Evolutionary conservation across 92 coral and sea anemone species (phyloP).

Genomic region (Epizoanthus stellaris): DNA sequence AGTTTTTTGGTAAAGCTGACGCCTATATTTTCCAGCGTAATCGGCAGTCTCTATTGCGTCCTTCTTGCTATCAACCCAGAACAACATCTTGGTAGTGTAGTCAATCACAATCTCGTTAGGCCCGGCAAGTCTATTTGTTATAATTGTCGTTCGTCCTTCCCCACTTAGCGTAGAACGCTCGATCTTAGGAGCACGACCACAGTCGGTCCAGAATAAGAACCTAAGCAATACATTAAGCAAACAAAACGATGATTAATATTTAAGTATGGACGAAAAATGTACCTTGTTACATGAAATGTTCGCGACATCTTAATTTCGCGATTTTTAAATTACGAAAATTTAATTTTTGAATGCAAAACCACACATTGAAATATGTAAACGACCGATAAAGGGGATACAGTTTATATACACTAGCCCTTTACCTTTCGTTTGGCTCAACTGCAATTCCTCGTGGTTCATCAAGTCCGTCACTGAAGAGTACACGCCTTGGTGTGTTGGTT

Average conservation of each 20-base stretch:
- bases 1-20: too few species aligned
- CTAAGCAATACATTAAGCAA: too few species aligned
- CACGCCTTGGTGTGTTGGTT: neutral
- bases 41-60: conserved; percentile 52
- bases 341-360: too few species aligned
- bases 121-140: conserved; percentile 35
- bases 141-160: conserved; percentile 31
- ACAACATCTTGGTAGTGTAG: conserved; percentile 20
- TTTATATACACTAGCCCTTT: too few species aligned
- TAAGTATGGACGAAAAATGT: too few species aligned
- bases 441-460: conserved; percentile 20
- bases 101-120: conserved; percentile 62
- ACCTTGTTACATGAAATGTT: too few species aligned
- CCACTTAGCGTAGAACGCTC: conserved; percentile 49
- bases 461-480: neutral
- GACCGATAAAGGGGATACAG: too few species aligned
- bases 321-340: too few species aligned
- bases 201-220: conserved; percentile 63
- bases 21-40: conserved; percentile 51
- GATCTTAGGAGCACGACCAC: conserved; percentile 56
- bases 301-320: too few species aligned
- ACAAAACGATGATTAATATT: too few species aligned
- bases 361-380: too few species aligned
- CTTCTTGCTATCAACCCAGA: conserved; percentile 58
- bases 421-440: conserved; percentile 15